Evolutionary conservation across 2,113 vertebrate genomes (phyloP).

Genomic region (Fregata magnificens): DNA sequence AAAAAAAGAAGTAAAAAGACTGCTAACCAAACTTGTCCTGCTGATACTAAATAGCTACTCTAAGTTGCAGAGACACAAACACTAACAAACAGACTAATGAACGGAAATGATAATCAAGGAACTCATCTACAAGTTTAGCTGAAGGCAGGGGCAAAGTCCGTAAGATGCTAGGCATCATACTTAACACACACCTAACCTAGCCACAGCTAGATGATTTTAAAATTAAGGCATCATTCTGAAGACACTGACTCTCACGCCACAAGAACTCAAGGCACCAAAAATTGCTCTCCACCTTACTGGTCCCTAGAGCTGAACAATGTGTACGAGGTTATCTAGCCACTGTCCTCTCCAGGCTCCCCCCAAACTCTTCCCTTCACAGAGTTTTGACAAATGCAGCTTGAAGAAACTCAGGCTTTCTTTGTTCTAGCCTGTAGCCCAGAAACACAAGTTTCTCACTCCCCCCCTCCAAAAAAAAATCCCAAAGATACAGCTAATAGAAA

Average conservation of each 20-base stretch:
- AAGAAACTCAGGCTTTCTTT: not conserved
- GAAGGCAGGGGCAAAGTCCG: not conserved
- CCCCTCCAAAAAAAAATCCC: not conserved
- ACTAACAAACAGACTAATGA: not conserved
- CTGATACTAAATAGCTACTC: not conserved
- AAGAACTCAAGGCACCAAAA: not conserved
- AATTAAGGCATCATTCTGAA: not conserved
- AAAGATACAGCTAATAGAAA: not conserved
- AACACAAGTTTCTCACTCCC: not conserved
- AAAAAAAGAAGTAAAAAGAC: not conserved
- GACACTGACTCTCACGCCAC: rapidly evolving
- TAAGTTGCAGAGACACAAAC: not conserved
- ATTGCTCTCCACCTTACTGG: not conserved
- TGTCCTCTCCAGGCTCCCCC: not conserved
- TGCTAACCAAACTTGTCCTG: not conserved
- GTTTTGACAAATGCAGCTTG: not conserved
- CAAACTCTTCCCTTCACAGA: not conserved
- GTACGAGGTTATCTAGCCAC: not conserved
- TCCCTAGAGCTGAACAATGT: not conserved
- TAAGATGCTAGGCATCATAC: not conserved
- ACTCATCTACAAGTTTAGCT: not conserved
- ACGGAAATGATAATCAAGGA: not conserved
- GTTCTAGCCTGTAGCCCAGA: not conserved
- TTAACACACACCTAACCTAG: not conserved
- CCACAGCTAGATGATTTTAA: not conserved